Percentiles rank a stretch among this genome's conserved stretches.
phyloP scores from a whole-genome alignment of 2,888 invertebrate genomes.

The Neocrepidodera transversa region DNA sequence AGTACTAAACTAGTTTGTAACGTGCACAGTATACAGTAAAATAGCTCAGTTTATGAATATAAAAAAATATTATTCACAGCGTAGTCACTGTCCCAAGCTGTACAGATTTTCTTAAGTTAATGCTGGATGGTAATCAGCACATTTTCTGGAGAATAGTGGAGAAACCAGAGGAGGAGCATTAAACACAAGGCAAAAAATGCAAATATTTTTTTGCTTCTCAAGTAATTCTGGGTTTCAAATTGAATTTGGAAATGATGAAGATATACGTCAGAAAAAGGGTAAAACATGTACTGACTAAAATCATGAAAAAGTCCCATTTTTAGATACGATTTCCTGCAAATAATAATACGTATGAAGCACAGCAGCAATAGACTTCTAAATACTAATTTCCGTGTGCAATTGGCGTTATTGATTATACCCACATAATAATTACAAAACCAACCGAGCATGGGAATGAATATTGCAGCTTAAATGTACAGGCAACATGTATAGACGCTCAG shows the following conservation, averaged over 20 bases:
- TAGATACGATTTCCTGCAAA: too few species aligned
- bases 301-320: too few species aligned
- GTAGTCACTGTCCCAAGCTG: not conserved
- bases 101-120: not conserved
- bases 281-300: not conserved
- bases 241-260: not conserved
- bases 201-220: not conserved
- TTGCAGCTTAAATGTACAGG: not conserved
- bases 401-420: too few species aligned
- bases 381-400: not conserved
- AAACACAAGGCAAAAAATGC: not conserved
- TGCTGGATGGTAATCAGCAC: not conserved
- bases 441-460: too few species aligned
- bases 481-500: not conserved
- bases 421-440: too few species aligned
- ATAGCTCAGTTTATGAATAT: constrained; percentile 1
- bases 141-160: constrained; percentile 4
- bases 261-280: not conserved
- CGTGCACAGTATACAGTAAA: constrained; percentile 4
- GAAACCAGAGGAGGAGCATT: not conserved
- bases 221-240: not conserved
- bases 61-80: constrained; percentile 3
- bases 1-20: constrained; percentile 3
- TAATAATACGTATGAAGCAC: too few species aligned
- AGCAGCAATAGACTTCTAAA: not conserved